Evolutionary conservation across 2,888 invertebrate genomes (phyloP), one percentile per base, ranked within the genome.

Genomic region (Idaea aversata): DNA sequence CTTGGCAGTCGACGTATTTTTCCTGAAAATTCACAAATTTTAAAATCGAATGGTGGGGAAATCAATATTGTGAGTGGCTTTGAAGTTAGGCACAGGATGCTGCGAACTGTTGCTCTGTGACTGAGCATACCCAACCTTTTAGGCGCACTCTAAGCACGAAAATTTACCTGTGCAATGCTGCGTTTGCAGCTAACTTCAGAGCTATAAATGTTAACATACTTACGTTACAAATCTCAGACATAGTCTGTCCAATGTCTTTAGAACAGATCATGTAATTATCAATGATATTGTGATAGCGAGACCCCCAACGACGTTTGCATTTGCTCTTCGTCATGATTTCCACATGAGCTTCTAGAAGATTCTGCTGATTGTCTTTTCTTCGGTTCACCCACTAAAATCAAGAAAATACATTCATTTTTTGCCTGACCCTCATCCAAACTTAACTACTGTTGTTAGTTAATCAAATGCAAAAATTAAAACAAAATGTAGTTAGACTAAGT

Each of bases 191-290:
- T 36, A 5, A 36, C 36, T 5, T 36, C 36, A 25, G 25, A 25
- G 25, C 25, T 25, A 25, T 25, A 25, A 25, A 36, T 47, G 47
- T 47, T 10, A 47, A 15, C 15, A 60, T 63, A 65, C 88, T 72
- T 83, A 91, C 91, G 67, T 88, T 89, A 78, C 91, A 91, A 69
- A 91, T 88, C 67, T 89, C 90, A 0, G 90, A 87, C 90, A 91
- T 89, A n/a, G 86, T 82, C 67, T 88, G 86, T 3, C 90, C 90
- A 7, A 90, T 83, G 36, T 91, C 90, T 67, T 87, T 90, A 3
- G 87, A 83, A 76, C 91, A 91, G 62, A 91, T 87, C 90, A 90
- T 91, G 75, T 91, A 91, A 75, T 91, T 90, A 5, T 90, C 90
- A 15, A 91, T 90, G 63, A 91, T 90, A 66, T 90, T 89, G 72